phyloP scores from a whole-genome alignment of 2,113 vertebrate genomes.

The Hassar affinis region DNA sequence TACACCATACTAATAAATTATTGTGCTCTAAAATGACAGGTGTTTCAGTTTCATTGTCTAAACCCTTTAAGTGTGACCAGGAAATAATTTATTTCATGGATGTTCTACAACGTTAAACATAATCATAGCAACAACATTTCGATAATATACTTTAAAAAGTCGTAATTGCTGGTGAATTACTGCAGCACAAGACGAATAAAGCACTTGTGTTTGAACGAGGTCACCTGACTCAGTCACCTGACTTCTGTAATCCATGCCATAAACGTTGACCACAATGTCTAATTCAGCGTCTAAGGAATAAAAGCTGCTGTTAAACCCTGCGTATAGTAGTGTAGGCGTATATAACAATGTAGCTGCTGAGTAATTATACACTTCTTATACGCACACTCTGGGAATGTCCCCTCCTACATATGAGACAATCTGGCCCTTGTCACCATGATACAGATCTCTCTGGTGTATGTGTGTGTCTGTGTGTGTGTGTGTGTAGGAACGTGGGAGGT shows the following conservation, averaged over 20 bases:
- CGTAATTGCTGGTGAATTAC: neutral
- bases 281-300: neutral
- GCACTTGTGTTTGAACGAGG: too few relatives aligned
- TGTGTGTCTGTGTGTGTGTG: slow-evolving; percentile 53
- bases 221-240: neutral
- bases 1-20: too few relatives aligned
- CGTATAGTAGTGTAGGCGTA: neutral
- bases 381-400: slow-evolving; percentile 31
- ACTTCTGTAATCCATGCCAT: neutral
- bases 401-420: slow-evolving; percentile 32
- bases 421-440: slow-evolving; percentile 38
- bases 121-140: neutral
- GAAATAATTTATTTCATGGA: too few relatives aligned
- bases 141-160: neutral
- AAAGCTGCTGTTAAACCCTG: neutral
- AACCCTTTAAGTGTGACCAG: too few relatives aligned
- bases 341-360: neutral
- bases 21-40: too few relatives aligned
- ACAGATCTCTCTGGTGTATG: slow-evolving; percentile 24
- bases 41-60: too few relatives aligned
- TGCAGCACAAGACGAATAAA: neutral
- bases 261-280: neutral
- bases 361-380: neutral
- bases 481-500: slow-evolving; percentile 56
- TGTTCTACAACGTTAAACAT: too few relatives aligned